Percentiles rank a stretch among this genome's conserved stretches.
phyloP scores from a whole-genome alignment of 2,888 invertebrate species.

The Diaprepes abbreviatus region DNA sequence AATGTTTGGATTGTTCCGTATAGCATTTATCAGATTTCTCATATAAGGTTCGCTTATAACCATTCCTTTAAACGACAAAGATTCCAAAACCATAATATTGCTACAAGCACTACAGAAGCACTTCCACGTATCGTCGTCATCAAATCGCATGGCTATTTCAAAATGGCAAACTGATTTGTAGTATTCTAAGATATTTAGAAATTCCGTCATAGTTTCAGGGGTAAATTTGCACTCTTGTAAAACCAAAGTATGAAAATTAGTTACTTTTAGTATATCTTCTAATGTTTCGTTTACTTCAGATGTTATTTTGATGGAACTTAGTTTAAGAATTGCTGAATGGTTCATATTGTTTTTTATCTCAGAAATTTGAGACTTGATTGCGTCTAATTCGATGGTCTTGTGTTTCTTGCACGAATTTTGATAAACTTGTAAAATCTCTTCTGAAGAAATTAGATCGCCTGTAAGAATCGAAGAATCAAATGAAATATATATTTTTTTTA shows the following conservation, averaged over 20 bases:
- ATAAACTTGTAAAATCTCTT: slow-evolving; percentile 57
- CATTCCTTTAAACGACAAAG: slow-evolving; percentile 61
- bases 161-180: slow-evolving; percentile 62
- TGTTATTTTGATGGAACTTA: slow-evolving; percentile 60
- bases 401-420: slow-evolving; percentile 59
- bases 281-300: slow-evolving; percentile 63
- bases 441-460: slow-evolving; percentile 54
- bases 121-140: slow-evolving; percentile 62
- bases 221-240: slow-evolving; percentile 62
- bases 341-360: slow-evolving; percentile 63
- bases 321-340: slow-evolving; percentile 62
- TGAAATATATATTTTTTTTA: too few relatives aligned
- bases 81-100: slow-evolving; percentile 58
- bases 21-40: slow-evolving; percentile 58
- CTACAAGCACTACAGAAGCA: slow-evolving; percentile 60
- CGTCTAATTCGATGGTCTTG: slow-evolving; percentile 60
- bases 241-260: slow-evolving; percentile 62
- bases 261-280: slow-evolving; percentile 62
- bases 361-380: slow-evolving; percentile 57
- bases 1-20: slow-evolving; percentile 59
- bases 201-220: slow-evolving; percentile 61
- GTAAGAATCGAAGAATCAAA: too few relatives aligned
- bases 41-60: slow-evolving; percentile 60
- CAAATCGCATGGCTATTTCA: slow-evolving; percentile 60
- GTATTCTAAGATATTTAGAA: slow-evolving; percentile 63